Percentiles rank a stretch among this genome's conserved stretches.
phyloP scores from a whole-genome alignment of 1,140 invertebrate species.

The Plodia interpunctella region DNA sequence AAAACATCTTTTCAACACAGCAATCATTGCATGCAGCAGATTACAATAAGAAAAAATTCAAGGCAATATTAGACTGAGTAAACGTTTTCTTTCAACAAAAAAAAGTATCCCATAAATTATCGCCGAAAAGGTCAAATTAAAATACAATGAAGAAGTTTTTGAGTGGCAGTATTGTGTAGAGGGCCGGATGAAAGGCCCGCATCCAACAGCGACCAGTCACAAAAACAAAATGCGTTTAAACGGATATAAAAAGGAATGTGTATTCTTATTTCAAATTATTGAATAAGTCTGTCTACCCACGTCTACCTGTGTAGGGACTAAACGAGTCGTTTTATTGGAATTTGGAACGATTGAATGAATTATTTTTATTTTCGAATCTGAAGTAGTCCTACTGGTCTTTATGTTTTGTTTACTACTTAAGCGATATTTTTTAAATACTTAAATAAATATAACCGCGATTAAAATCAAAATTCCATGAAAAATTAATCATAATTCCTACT shows the following conservation, averaged over 20 bases:
- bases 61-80: constrained; percentile 69
- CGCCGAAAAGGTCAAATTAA: constrained; percentile 76
- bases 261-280: constrained; percentile 76
- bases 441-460: no score
- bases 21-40: no score
- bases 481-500: no score
- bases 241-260: constrained; percentile 75
- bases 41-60: constrained; percentile 63
- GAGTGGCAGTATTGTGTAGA: constrained; percentile 73
- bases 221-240: constrained; percentile 77
- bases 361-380: not conserved
- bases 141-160: constrained; percentile 77
- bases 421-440: no score
- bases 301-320: constrained; percentile 59
- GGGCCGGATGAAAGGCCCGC: constrained; percentile 71
- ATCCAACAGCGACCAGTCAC: constrained; percentile 57
- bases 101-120: constrained; percentile 74
- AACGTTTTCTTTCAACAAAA: constrained; percentile 50
- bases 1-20: no score
- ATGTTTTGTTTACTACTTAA: not conserved
- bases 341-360: constrained; percentile 59
- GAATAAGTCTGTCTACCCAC: constrained; percentile 73
- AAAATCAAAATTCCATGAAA: no score
- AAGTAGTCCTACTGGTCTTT: no score
- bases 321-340: constrained; percentile 16